Conservation (phyloP, 2,888 invertebrate genomes). For the Erpobdella octoculata region DNA sequence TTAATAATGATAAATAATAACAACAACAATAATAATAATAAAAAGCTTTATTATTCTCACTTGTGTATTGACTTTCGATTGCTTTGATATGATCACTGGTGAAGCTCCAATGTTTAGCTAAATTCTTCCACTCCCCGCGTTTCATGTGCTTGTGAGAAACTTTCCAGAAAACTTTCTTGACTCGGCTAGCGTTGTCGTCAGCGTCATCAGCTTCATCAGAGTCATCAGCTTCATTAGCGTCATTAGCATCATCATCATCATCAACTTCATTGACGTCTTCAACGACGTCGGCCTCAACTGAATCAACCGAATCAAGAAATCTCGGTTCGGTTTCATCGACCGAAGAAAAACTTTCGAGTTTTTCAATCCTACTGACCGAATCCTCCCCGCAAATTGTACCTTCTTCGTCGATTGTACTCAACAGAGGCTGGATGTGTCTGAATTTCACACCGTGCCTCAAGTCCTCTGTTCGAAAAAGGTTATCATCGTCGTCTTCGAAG, state of each 20-base stretch:
- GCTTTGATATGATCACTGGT: slow-evolving; percentile 64
- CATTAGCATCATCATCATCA: neutral
- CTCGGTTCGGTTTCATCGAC: neutral
- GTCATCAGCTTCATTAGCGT: neutral
- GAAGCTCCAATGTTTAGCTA: slow-evolving; percentile 64
- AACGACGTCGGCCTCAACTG: neutral
- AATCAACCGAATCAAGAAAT: neutral
- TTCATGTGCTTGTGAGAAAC: slow-evolving; percentile 56
- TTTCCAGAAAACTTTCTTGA: slow-evolving; percentile 49
- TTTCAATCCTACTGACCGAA: neutral
- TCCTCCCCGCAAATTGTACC: too few relatives aligned
- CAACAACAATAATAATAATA: too few relatives aligned
- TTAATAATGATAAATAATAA: too few relatives aligned
- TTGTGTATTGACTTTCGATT: slow-evolving; percentile 66
- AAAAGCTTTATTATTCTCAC: slow-evolving; percentile 46
- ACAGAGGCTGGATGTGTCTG: neutral
- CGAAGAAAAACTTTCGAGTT: neutral
- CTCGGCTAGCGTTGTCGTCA: neutral
- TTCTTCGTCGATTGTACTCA: neutral
- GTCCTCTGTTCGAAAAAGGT: neutral
- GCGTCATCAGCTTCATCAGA: slow-evolving; percentile 1
- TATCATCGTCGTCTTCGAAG: neutral
- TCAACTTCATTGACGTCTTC: neutral
- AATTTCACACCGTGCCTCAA: neutral
- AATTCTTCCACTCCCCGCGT: slow-evolving; percentile 62